Percentiles rank a stretch among this genome's conserved stretches.
Conservation (phyloP, 2,888 invertebrate species). For the Harpagoxenus sublaevis region DNA sequence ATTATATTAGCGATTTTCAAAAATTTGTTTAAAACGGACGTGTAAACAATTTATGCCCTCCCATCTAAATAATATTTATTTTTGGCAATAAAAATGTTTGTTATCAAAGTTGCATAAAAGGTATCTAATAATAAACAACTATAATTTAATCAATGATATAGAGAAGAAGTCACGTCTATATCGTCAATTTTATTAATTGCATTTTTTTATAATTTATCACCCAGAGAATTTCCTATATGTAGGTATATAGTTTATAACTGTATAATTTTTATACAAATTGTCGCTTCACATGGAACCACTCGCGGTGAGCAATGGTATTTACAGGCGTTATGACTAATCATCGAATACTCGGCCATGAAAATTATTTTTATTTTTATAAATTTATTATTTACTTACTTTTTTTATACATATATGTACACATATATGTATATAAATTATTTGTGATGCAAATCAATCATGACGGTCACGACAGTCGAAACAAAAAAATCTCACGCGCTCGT, state of each 20-base stretch:
- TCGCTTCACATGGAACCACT: not conserved
- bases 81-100: not conserved
- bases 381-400: not conserved
- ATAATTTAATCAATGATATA: not conserved
- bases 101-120: not conserved
- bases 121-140: not conserved
- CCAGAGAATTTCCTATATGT: not conserved
- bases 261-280: not conserved
- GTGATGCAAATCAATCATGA: constrained; percentile 13
- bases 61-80: no score
- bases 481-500: constrained; percentile 76
- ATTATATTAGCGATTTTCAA: no score
- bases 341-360: not conserved
- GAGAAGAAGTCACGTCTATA: not conserved
- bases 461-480: constrained; percentile 2
- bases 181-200: not conserved
- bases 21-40: no score
- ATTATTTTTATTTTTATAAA: not conserved
- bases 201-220: not conserved
- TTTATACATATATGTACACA: not conserved
- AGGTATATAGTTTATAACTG: not conserved
- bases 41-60: not conserved
- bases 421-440: not conserved
- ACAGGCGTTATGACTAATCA: not conserved
- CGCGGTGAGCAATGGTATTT: not conserved